These are phyloP conservation scores for Vombatus ursinus DNA, from an alignment of 2,113 vertebrate species.

Conservation along the genomic window DNA sequence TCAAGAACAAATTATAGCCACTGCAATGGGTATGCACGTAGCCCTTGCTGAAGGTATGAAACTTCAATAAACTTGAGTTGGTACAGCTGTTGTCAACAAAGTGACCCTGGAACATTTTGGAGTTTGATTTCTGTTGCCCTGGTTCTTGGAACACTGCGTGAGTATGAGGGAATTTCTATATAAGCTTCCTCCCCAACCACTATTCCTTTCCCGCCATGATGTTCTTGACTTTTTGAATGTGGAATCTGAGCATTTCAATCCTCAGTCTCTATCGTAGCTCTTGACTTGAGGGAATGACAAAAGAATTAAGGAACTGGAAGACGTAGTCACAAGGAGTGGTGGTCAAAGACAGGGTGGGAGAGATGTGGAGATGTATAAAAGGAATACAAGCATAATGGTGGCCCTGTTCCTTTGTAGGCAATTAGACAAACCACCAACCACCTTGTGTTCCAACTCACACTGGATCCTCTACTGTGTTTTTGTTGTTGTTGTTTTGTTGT, in stretches of 20 bases:
- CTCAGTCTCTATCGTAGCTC: neutral
- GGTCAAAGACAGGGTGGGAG: neutral
- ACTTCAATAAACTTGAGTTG: constrained; percentile 25
- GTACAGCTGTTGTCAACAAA: constrained; percentile 60
- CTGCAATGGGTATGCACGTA: constrained; percentile 63
- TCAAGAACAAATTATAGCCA: constrained; percentile 72
- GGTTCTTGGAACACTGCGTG: neutral
- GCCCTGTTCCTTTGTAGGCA: neutral
- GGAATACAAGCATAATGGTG: neutral
- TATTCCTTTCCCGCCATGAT: neutral
- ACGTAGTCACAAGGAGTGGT: neutral
- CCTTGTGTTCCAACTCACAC: neutral
- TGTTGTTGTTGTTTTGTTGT: neutral
- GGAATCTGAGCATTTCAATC: neutral
- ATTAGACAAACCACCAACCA: neutral
- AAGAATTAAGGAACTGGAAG: neutral
- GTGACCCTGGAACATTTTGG: neutral
- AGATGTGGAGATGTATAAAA: neutral
- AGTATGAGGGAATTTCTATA: neutral
- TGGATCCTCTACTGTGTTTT: neutral
- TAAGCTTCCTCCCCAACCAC: neutral
- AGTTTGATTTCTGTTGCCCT: neutral
- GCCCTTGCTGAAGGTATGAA: constrained; percentile 51
- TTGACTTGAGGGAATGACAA: neutral
- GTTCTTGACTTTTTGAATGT: neutral